A percentile compares a stretch with the other conserved stretches of the same genome.
phyloP scores from a whole-genome alignment of 2,797 vertebrate genomes.

The Sebastes cheni region DNA sequence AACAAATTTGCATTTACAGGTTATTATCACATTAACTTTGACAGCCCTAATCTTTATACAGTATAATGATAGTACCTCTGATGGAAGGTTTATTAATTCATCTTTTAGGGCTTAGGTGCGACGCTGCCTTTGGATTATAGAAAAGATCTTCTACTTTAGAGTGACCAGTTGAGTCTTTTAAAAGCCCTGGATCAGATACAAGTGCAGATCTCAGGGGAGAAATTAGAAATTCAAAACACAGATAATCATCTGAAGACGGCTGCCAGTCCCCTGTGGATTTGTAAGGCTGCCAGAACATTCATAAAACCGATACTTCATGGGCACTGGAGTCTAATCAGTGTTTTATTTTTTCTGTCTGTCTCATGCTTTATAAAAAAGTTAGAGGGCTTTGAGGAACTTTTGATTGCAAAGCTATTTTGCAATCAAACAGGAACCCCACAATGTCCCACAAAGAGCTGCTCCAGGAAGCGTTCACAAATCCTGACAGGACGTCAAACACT shows the following conservation, averaged over 20 bases:
- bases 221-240: conserved; percentile 52
- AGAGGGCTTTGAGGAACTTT: conserved; percentile 37
- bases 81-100: background rate
- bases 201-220: conserved; percentile 36
- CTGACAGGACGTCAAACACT: conserved; percentile 52
- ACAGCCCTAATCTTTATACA: background rate
- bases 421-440: conserved; percentile 43
- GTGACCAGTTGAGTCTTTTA: background rate
- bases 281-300: conserved; percentile 33
- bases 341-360: conserved; percentile 29
- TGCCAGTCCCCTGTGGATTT: conserved; percentile 59
- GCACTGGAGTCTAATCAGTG: conserved; percentile 42
- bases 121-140: background rate
- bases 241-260: conserved; percentile 51
- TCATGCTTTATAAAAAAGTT: conserved; percentile 21
- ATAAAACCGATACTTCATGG: conserved; percentile 48
- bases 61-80: background rate
- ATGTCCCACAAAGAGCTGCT: conserved; percentile 41
- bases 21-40: no score
- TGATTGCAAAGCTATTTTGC: conserved; percentile 35
- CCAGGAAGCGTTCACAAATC: conserved; percentile 36
- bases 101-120: background rate
- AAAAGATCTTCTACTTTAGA: background rate
- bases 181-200: conserved; percentile 27
- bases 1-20: no score